Evolutionary conservation across 2,888 invertebrate genomes (phyloP), one percentile per base, ranked within the genome.

Genomic region (Thelaira solivaga): DNA sequence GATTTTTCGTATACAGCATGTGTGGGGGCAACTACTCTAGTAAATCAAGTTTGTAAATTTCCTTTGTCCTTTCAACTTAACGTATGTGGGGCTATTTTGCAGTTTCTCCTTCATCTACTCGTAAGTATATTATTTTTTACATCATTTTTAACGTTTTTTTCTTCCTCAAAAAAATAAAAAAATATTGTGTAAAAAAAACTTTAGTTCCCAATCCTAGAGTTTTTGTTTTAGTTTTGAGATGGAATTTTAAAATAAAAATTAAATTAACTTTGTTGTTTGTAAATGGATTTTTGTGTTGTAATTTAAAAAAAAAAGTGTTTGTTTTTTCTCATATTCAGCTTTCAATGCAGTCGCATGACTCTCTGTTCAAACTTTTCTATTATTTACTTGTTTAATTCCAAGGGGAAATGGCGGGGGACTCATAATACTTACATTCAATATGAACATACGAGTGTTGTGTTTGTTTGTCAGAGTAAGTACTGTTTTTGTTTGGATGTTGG

Each of bases 161-260:
- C 36, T 34, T 24, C 34, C n/a, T 13, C n/a, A 47, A 26, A 31
- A n/a, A 59, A 41, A 10, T 2, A 31, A 16, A 34, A 10, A 57
- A 49, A 57, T 24, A 11, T 2, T 29, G n/a, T 4, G 4, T n/a
- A n/a, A n/a, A 36, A 65, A 62, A 61, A 68, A 67, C n/a, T 77
- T 64, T 47, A 24, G 65, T 59, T 78, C 74, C 78, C 74, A 78
- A 78, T 74, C 78, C 78, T 53, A 71, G 61, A 74, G 78, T 83
- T 85, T 84, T 85, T 85, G 85, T 85, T 85, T 85, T 85, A 85
- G 84, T 85, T 85, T 76, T 80, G 81, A 85, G 83, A 85, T 85
- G 84, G 85, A 85, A 85, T 85, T 85, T 84, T 85, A 85, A 85
- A 85, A 51, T 84, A 85, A 83, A 82, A 85, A 84, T 84, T 83